A percentile compares a stretch with the other conserved stretches of the same genome.
Evolutionary conservation across 2,888 invertebrate species (phyloP).

Genomic region (Carpatolechia fugitivella): DNA sequence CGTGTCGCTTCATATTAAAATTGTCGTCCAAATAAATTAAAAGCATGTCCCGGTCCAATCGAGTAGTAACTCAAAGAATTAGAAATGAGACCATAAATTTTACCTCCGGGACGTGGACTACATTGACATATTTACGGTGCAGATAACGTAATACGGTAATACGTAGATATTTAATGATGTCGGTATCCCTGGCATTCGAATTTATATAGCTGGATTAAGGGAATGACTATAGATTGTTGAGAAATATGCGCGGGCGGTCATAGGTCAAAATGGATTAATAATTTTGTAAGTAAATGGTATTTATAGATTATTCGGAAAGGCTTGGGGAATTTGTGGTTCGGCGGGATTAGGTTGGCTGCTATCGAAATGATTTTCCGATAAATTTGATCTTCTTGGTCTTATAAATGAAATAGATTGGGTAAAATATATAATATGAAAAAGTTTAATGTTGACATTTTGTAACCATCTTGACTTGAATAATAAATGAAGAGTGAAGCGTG

Average conservation of each 20-base stretch:
- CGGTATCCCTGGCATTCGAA: conserved; percentile 30
- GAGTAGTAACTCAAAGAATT: conserved; percentile 37
- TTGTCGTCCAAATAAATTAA: neutral
- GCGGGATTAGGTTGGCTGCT: no score
- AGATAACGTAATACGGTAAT: conserved; percentile 45
- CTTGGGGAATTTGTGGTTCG: no score
- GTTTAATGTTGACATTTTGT: no score
- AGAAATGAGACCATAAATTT: conserved; percentile 50
- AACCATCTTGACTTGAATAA: no score
- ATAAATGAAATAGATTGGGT: no score
- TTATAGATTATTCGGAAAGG: no score
- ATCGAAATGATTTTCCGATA: no score
- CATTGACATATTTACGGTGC: conserved; percentile 47
- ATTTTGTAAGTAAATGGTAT: neutral
- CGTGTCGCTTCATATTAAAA: neutral
- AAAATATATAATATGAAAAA: no score
- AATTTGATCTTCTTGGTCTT: no score
- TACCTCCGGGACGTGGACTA: conserved; percentile 29
- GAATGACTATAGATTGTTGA: neutral
- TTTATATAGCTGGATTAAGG: conserved; percentile 23
- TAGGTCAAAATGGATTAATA: neutral
- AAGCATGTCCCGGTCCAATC: conserved; percentile 6
- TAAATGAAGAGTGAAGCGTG: no score
- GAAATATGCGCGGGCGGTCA: neutral
- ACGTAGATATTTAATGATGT: conserved; percentile 42